Evolutionary conservation across 2,888 invertebrate species (phyloP), one percentile per base, ranked within the genome.

Genomic region (Watsonalla cultraria): DNA sequence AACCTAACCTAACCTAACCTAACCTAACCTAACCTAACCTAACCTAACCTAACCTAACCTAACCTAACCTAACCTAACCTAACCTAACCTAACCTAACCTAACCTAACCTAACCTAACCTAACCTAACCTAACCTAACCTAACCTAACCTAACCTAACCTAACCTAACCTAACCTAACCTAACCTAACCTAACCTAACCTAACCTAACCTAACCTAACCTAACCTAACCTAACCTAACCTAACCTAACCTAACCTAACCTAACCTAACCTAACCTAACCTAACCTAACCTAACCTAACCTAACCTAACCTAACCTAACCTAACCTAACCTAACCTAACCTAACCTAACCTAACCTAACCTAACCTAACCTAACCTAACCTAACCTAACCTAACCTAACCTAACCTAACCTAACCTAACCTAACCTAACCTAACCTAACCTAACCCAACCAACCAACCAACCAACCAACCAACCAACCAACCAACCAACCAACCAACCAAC

Each of bases 201-300:
- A 56, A 56, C 53, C 56, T 54, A 54, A 54, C 54, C 56, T 57
- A 24, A 24, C 24, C 24, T 24, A 24, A 24, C 24, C 24, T 24
- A 24, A 4, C 24, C 24, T 2, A 59, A 59, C 63, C 60, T 58
- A 59, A 59, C 61, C 60, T 59, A 60, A 59, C 60, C 57, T 58
- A 58, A 59, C 61, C 58, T 59, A 59, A 60, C 59, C 61, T 59
- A 60, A 61, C 64, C 64, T 60, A 60, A 57, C 60, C 60, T 57
- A 60, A 60, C 58, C 60, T 58, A 54, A 54, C 54, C 56, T 59
- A 56, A 56, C 56, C 56, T 63, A 59, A 61, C 61, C 59, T 60
- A 60, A 65, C 60, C 61, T 61, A 60, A 61, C 63, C 63, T 61
- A 61, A 63, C 62, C 65, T 64, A 59, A 61, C 61, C 60, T 58